Evolutionary conservation across 2,888 invertebrate species (phyloP).

Genomic region (Amiota minor): DNA sequence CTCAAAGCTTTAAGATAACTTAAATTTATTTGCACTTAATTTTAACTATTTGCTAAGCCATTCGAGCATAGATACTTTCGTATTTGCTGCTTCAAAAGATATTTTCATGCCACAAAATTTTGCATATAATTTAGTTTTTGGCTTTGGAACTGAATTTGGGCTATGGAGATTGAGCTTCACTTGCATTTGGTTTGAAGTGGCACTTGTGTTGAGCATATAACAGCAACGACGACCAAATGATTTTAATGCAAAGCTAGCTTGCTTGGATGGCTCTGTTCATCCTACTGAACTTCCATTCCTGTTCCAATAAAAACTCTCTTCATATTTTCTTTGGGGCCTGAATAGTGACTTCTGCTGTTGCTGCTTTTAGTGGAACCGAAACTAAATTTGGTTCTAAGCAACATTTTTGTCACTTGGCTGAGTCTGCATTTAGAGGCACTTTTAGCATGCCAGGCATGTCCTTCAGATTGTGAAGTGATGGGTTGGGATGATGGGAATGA

Average conservation of each 20-base stretch:
- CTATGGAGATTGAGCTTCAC: neutral
- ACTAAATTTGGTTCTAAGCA: conserved; percentile 9
- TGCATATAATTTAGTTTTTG: conserved; percentile 18
- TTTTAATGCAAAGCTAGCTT: neutral
- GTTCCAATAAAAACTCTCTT: no score
- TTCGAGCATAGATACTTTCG: conserved; percentile 3
- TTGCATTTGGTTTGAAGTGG: conserved; percentile 7
- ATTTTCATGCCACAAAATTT: conserved; percentile 14
- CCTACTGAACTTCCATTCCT: neutral
- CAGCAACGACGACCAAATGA: neutral
- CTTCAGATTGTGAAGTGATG: no score
- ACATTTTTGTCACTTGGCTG: conserved; percentile 25
- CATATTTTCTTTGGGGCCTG: no score
- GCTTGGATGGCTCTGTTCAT: neutral
- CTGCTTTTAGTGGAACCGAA: neutral
- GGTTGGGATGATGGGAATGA: neutral
- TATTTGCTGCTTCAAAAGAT: neutral
- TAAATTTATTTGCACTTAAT: conserved; percentile 23
- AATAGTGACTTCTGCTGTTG: no score
- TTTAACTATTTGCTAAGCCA: conserved; percentile 16
- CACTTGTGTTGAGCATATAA: neutral
- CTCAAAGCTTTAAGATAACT: neutral
- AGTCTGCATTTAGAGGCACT: neutral
- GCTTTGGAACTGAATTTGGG: neutral
- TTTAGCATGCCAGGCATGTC: no score